These are phyloP conservation scores for Ceratothoa steindachneri DNA, from an alignment of 2,888 invertebrate species.

Conservation along the genomic window DNA sequence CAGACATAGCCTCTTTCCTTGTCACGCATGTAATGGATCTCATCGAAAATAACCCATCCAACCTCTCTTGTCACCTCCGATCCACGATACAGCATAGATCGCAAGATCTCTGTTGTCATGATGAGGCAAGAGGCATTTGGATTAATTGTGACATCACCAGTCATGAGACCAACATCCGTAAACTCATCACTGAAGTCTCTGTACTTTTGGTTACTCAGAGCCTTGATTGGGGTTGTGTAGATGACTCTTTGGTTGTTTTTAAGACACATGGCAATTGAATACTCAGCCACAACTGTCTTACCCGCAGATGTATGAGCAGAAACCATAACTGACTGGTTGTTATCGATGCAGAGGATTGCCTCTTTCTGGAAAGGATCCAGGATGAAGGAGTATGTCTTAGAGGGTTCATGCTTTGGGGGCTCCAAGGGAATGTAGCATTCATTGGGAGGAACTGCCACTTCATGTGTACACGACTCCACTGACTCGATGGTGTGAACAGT, in stretches of 20 bases:
- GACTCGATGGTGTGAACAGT: slow-evolving; percentile 84
- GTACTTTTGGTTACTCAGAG: slow-evolving; percentile 98
- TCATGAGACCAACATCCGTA: slow-evolving; percentile 94
- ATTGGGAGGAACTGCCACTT: slow-evolving; percentile 88
- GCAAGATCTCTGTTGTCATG: slow-evolving; percentile 99
- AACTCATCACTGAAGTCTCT: slow-evolving; percentile 96
- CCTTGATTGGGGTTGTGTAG: slow-evolving; percentile 99
- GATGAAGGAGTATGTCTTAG: slow-evolving; percentile 88
- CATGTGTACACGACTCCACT: slow-evolving; percentile 89
- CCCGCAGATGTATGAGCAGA: slow-evolving; percentile 99
- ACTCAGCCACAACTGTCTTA: slow-evolving; percentile 96
- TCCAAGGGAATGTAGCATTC: slow-evolving; percentile 68
- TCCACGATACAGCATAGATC: slow-evolving; percentile 97
- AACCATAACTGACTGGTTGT: slow-evolving; percentile 94
- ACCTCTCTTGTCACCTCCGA: slow-evolving; percentile 99
- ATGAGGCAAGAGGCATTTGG: slow-evolving; percentile 95
- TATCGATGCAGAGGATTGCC: slow-evolving; percentile 92
- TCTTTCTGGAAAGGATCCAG: slow-evolving; percentile 97
- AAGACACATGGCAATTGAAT: slow-evolving; percentile 91
- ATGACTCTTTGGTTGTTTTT: slow-evolving; percentile 94
- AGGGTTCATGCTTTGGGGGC: slow-evolving; percentile 66
- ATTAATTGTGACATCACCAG: slow-evolving; percentile 98
- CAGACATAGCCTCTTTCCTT: slow-evolving; percentile 99
- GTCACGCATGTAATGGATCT: slow-evolving; percentile 99
- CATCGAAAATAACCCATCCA: slow-evolving; percentile 99